Base-by-base conservation (phyloP, 2,113 vertebrate genomes). In the Ifrita kowaldi region DNA sequence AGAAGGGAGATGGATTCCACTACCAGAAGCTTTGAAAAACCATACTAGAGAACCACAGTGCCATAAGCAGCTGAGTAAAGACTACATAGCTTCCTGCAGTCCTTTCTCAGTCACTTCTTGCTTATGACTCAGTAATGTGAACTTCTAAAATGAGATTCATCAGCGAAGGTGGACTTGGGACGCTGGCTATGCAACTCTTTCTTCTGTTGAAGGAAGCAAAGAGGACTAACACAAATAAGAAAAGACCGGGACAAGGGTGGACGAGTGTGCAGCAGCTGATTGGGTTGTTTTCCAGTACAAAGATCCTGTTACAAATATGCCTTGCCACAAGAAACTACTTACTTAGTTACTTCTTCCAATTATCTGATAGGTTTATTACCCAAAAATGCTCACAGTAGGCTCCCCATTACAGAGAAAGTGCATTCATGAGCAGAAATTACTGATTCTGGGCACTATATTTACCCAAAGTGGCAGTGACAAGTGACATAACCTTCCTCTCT, bases 341-440 rank as follows among this genome's bases (percentile, higher is more conserved):
- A 55, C 27, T 63, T 30, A n/a, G 7, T 56, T 76, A 33, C 9
- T 69, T 42, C 49, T 76, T 73, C 1, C 0, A 28, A 52, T 47
- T 47, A 50, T 33, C 39, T 44, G 23, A 46, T 22, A 5, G 24
- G 62, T 73, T 68, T 80, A 2, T 55, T 64, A 85, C 15, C 26
- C 14, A 9, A 35, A 81, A 76, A 8, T 2, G 9, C 23, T 53
- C n/a, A 17, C 11, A 65, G 32, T 6, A 28, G 33, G 26, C 5
- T 21, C 10, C 16, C 10, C 7, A 13, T 11, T 35, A 49, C 0
- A 55, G 16, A 18, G 8, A 12, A 50, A 37, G 7, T 8, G 8
- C 28, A 27, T 32, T 53, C 17, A 13, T 14, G 6, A 60, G 37
- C 65, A 53, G 64, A 67, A 49, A 27, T 21, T 47, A 37, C n/a